Base-by-base conservation (phyloP, 1,140 invertebrate genomes). In the Maniola jurtina region DNA sequence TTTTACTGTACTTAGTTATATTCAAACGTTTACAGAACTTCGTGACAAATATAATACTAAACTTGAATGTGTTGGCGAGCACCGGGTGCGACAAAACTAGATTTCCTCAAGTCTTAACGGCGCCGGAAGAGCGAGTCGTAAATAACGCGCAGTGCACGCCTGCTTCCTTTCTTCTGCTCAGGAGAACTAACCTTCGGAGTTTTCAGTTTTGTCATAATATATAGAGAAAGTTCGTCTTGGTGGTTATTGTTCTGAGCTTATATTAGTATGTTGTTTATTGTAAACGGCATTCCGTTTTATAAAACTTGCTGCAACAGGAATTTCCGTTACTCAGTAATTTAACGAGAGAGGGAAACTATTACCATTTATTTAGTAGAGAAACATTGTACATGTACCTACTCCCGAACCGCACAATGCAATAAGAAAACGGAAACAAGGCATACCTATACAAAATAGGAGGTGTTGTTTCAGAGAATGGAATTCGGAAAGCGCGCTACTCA, bases 51-150 rank as follows among this genome's bases (percentile, higher is more conserved):
- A 65, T 65, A 60, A 47, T 65, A 52, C 34, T 65, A 35, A 54
- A 13, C 8, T 34, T 65, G 47, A 60, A 65, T 59, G 45, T 52
- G 56, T 40, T 47, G 56, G 47, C 36, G 58, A 68, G 61, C 67
- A 62, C 50, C 64, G 73, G 68, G 58, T 72, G 65, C 65, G 66
- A 68, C 59, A 63, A 62, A 66, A 72, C 70, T 72, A 64, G 64
- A 68, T 71, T 73, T 73, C 69, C 74, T 73, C 62, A 68, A 73
- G 71, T 73, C 61, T 71, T 73, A 77, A 79, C 79, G 73, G 76
- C 73, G 73, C 83, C 83, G 87, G 85, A 89, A 85, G 83, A 76
- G 72, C 74, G 68, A 81, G 79, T 88, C 86, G 83, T 90, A 90
- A 90, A 90, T 87, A 90, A 87, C 77, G 75, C 77, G 76, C 70